phyloP scores from a whole-genome alignment of 1,140 invertebrate genomes.

The Psilanteris sp. region DNA sequence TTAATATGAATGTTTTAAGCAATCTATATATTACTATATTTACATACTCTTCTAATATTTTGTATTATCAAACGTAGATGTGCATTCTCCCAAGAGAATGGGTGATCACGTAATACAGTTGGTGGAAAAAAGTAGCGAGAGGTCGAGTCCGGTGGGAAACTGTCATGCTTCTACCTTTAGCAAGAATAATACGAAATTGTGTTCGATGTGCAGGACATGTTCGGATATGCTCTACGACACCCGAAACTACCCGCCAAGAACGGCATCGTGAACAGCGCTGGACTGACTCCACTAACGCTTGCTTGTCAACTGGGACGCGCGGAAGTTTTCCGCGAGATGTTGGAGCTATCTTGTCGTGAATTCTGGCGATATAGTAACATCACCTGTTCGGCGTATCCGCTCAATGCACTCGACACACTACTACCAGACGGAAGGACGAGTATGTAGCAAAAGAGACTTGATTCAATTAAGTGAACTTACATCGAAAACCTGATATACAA shows the following conservation, averaged over 20 bases:
- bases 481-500: slow-evolving; percentile 35
- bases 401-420: slow-evolving; percentile 97
- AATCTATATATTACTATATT: too few relatives aligned
- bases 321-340: slow-evolving; percentile 98
- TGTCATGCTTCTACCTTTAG: background rate
- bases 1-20: too few relatives aligned
- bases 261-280: slow-evolving; percentile 91
- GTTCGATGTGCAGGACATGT: slow-evolving; percentile 91
- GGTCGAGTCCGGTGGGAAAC: slow-evolving; percentile 20
- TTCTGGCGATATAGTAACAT: slow-evolving; percentile 99
- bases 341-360: slow-evolving; percentile 96
- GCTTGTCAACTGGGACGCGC: slow-evolving; percentile 97
- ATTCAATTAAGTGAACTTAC: slow-evolving; percentile 71
- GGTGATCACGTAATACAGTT: slow-evolving; percentile 53
- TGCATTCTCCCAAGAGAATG: slow-evolving; percentile 16
- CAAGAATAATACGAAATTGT: slow-evolving; percentile 42
- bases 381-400: slow-evolving; percentile 98
- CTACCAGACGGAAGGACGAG: slow-evolving; percentile 95
- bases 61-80: slow-evolving; percentile 20
- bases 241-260: slow-evolving; percentile 95
- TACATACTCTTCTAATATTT: slow-evolving; percentile 12
- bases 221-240: slow-evolving; percentile 97
- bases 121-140: slow-evolving; percentile 38
- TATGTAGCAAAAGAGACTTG: slow-evolving; percentile 81
- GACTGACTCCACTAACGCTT: slow-evolving; percentile 95